Evolutionary conservation across 2,797 vertebrate species (phyloP).

Genomic region (Gastrophryne carolinensis): DNA sequence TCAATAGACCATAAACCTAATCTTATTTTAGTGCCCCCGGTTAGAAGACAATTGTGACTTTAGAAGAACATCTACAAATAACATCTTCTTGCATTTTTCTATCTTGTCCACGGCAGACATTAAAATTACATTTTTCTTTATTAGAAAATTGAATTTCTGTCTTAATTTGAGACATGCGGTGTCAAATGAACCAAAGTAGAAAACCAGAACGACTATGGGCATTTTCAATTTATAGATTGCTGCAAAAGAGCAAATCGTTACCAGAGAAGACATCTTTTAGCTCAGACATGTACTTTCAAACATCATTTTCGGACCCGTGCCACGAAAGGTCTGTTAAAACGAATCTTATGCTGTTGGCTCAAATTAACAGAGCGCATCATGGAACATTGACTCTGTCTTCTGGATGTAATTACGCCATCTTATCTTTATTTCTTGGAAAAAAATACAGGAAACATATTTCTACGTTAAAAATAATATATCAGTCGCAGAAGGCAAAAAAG

Average conservation of each 20-base stretch:
- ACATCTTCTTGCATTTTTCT: not conserved
- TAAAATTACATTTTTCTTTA: not conserved
- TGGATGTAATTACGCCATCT: conserved; percentile 38
- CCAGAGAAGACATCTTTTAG: not conserved
- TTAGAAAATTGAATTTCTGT: not conserved
- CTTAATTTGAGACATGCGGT: not conserved
- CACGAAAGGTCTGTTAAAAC: not conserved
- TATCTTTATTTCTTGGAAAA: conserved; percentile 23
- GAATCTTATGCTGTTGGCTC: not conserved
- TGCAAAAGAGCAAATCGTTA: not conserved
- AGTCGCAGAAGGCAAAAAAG: not conserved
- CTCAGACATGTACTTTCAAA: not conserved
- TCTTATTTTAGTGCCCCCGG: too few species aligned
- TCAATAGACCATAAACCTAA: too few species aligned
- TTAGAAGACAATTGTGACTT: too few species aligned
- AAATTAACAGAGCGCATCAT: not conserved
- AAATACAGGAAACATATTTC: conserved; percentile 17
- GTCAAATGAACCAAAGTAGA: not conserved
- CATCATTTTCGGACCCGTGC: not conserved
- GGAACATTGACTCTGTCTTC: conserved; percentile 17
- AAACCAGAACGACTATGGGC: not conserved
- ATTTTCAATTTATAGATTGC: not conserved
- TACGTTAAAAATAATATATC: not conserved
- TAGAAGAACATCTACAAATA: not conserved
- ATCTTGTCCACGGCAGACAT: too few species aligned